Evolutionary conservation across 2,888 invertebrate species (phyloP).

Genomic region (Dasypogon diadema): DNA sequence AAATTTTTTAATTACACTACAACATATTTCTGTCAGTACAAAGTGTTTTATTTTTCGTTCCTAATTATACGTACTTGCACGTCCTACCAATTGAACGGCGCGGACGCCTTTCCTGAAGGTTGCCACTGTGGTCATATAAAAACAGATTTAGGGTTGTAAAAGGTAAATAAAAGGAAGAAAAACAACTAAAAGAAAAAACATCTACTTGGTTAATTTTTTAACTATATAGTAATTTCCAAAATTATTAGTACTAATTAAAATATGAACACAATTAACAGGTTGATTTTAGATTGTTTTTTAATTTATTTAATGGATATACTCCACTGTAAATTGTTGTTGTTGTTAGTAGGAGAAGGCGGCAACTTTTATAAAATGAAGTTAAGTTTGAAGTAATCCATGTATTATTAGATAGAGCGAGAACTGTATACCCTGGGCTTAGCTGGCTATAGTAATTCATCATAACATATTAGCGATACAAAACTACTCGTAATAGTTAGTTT

Average conservation of each 20-base stretch:
- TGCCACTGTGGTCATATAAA: conserved; percentile 84
- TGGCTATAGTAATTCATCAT: conserved; percentile 13
- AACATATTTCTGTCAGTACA: conserved; percentile 17
- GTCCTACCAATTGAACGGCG: conserved; percentile 98
- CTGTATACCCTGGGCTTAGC: conserved; percentile 55
- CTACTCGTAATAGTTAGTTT: conserved; percentile 17
- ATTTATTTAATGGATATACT: neutral
- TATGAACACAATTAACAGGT: conserved; percentile 13
- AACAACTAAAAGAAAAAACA: conserved; percentile 56
- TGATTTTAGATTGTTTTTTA: conserved; percentile 19
- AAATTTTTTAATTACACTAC: conserved; percentile 47
- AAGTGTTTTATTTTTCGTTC: conserved; percentile 20
- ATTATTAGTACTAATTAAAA: conserved; percentile 1
- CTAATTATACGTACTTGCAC: conserved; percentile 91
- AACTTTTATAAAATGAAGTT: neutral
- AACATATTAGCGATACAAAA: conserved; percentile 35
- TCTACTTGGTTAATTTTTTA: conserved; percentile 46
- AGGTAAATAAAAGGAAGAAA: conserved; percentile 64
- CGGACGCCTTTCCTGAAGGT: conserved; percentile 99
- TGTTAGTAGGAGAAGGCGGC: neutral
- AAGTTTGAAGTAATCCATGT: conserved; percentile 4
- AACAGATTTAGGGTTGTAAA: conserved; percentile 68
- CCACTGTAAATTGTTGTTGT: neutral
- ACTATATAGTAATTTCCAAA: conserved; percentile 24
- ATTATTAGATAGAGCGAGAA: conserved; percentile 18